These are phyloP conservation scores for Neotoxoptera formosana DNA, from an alignment of 1,140 invertebrate genomes.

Conservation along the genomic window DNA sequence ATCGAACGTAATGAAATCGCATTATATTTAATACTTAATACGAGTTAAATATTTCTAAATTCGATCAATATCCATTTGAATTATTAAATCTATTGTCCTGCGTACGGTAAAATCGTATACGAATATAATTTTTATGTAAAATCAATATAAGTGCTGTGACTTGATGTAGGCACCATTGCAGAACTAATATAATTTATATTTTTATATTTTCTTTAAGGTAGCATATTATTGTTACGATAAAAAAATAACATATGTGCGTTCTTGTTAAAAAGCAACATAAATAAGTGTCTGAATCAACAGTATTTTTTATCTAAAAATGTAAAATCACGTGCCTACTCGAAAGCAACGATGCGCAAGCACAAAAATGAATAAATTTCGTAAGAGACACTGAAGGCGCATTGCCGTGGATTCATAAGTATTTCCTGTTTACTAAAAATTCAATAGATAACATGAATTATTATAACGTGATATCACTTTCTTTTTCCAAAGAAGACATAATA, in stretches of 20 bases:
- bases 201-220: not conserved
- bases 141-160: not conserved
- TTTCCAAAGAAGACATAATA: not conserved
- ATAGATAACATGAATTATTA: not conserved
- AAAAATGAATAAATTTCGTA: conserved; percentile 26
- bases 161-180: not conserved
- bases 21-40: not conserved
- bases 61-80: not conserved
- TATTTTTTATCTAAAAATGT: not conserved
- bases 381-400: not conserved
- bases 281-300: not conserved
- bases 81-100: not conserved
- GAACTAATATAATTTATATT: not conserved
- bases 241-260: not conserved
- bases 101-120: not conserved
- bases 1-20: not conserved
- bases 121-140: not conserved
- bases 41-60: not conserved
- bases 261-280: not conserved
- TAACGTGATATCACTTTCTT: not conserved
- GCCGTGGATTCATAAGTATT: not conserved
- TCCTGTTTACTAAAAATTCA: not conserved
- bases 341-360: not conserved
- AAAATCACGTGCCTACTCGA: not conserved
- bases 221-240: not conserved